Percentiles rank a stretch among this genome's conserved stretches.
Evolutionary conservation across 2,113 vertebrate species (phyloP).

Genomic region (Rhizomys pruinosus): DNA sequence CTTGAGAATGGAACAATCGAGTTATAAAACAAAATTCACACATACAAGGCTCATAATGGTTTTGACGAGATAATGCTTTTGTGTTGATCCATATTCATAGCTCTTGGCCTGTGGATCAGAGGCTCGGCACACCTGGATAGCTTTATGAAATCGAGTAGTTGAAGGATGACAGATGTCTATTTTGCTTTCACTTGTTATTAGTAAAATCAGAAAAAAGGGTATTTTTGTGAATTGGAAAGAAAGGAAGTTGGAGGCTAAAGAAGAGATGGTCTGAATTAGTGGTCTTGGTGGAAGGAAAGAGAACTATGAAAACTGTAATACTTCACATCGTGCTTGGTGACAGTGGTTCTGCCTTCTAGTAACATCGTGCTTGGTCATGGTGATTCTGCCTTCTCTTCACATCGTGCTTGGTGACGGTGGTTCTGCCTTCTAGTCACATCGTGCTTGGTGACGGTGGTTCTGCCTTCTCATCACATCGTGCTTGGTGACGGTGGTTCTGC

Average conservation of each 20-base stretch:
- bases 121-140: not conserved
- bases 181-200: not conserved
- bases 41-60: not conserved
- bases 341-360: too few species aligned
- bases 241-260: not conserved
- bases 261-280: not conserved
- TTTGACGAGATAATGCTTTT: not conserved
- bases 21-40: not conserved
- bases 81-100: not conserved
- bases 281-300: not conserved
- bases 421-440: too few species aligned
- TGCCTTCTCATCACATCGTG: accelerated
- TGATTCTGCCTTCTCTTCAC: too few species aligned
- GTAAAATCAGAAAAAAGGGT: not conserved
- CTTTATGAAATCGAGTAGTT: not conserved
- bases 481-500: too few species aligned
- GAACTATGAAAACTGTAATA: not conserved
- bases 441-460: too few species aligned
- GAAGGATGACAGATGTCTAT: not conserved
- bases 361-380: too few species aligned
- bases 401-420: too few species aligned
- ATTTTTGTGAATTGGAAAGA: not conserved
- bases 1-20: not conserved
- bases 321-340: not conserved
- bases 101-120: not conserved